Evolutionary conservation across 37 sponge, comb jelly and placozoan genomes (phyloP), one percentile per base, ranked within the genome.

Genomic region (Diacarnus erythraeanus): DNA sequence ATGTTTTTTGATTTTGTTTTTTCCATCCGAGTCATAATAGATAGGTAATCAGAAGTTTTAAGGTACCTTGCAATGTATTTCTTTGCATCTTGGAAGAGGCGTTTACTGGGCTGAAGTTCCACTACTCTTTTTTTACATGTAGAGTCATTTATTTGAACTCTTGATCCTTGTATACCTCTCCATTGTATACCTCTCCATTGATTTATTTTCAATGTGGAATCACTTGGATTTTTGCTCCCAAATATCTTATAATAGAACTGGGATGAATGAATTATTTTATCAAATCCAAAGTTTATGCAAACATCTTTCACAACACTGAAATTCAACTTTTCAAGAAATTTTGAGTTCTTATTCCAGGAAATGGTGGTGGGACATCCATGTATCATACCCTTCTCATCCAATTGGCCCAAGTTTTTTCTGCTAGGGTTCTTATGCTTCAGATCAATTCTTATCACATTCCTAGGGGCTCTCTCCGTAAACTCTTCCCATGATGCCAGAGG

Each of bases 131-230:
- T n/a, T 30, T 33, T 38, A 57, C 65, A 57, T n/a, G 4, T 21
- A 47, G 75, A 83, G 8, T 39, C 40, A 23, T 26, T 37, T 33
- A 76, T 71, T 5, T 69, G 56, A 22, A 84, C 26, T 6, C 54
- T 38, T 8, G 71, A 23, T 23, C 71, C 21, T 23, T 41, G 42
- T 22, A 44, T 21, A 58, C 64, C 82, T 8, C 34, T 38, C n/a
- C n/a, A n/a, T n/a, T n/a, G n/a, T n/a, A n/a, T n/a, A 0, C 84
- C 84, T 77, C 78, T 84, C 84, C 77, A 84, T 70, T 84, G 74
- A 29, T n/a, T 64, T 56, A 79, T 79, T 4, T 65, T 33, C 4
- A 86, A 73, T 8, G 79, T 79, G 31, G 34, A 25, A 42, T 29
- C 20, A 10, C 34, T 34, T 5, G 77, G 71, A 23, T 29, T n/a